These are phyloP conservation scores for Ptilodon capucinus DNA, from an alignment of 2,888 invertebrate species.

Conservation along the genomic window DNA sequence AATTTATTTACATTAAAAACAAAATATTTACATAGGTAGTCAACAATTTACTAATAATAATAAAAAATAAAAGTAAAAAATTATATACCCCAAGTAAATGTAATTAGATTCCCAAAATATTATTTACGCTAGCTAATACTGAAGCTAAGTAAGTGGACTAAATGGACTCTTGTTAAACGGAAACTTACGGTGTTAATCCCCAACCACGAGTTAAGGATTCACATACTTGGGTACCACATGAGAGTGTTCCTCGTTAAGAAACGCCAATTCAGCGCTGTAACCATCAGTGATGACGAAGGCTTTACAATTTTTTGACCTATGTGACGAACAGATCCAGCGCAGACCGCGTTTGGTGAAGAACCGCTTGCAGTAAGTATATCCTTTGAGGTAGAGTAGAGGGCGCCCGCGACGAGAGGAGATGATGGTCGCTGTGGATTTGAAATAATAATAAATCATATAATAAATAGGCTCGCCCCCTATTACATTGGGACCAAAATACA, in stretches of 20 bases:
- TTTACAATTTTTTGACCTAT: slow-evolving; percentile 4
- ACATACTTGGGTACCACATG: not conserved
- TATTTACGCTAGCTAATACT: no score
- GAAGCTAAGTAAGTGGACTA: no score
- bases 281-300: slow-evolving; percentile 3
- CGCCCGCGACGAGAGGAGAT: slow-evolving; percentile 5
- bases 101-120: no score
- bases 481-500: no score
- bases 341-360: slow-evolving; percentile 2
- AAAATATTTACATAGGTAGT: no score
- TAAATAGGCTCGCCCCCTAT: no score
- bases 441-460: not conserved
- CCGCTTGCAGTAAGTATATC: slow-evolving; percentile 4
- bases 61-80: no score
- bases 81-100: no score
- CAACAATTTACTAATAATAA: no score
- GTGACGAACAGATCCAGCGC: slow-evolving; percentile 9
- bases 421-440: not conserved
- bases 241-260: not conserved
- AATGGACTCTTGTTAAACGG: no score
- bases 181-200: no score
- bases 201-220: not conserved
- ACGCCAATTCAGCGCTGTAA: not conserved
- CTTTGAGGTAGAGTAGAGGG: slow-evolving; percentile 1
- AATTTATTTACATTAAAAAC: no score